Conservation (phyloP, 2,113 vertebrate genomes). For the Eulemur rufifrons region DNA sequence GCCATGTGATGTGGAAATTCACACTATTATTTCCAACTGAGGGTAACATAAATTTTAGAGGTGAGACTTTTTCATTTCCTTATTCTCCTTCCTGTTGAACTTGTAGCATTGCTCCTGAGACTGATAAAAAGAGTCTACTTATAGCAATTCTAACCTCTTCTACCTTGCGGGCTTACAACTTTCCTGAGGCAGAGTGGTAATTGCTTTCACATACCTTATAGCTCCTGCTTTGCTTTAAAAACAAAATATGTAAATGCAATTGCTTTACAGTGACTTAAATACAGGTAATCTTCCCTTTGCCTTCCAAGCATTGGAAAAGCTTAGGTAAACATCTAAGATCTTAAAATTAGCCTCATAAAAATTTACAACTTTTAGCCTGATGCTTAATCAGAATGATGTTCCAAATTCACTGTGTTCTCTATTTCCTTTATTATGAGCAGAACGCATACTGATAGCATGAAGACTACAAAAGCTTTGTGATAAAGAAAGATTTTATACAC, state of each 20-base stretch:
- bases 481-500: background rate
- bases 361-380: background rate
- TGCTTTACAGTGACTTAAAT: constrained; percentile 17
- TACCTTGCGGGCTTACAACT: background rate
- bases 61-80: constrained; percentile 48
- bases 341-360: background rate
- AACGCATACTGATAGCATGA: background rate
- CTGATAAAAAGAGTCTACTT: background rate
- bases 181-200: background rate
- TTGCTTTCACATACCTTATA: background rate
- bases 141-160: background rate
- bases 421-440: background rate
- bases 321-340: background rate
- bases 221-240: constrained; percentile 14
- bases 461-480: background rate
- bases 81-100: constrained; percentile 32
- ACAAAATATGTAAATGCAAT: background rate
- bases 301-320: background rate
- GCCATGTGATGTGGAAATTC: background rate
- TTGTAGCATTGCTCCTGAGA: constrained; percentile 37
- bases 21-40: background rate
- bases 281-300: background rate
- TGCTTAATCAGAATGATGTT: background rate
- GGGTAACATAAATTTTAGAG: background rate
- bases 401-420: background rate